Conservation (phyloP, 2,888 invertebrate species). For the Cinara cedri region DNA sequence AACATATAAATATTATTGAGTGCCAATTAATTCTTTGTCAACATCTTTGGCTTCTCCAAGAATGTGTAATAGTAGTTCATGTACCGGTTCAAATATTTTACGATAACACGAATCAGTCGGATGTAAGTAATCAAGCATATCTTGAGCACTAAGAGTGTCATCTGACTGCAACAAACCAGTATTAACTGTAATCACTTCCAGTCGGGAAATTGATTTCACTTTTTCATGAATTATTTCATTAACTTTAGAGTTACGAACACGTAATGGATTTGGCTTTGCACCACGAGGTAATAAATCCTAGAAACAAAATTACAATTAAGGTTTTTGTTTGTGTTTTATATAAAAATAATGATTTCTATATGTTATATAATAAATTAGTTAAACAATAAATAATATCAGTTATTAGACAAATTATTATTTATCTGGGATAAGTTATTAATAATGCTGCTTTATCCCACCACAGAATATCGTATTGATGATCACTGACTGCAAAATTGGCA, state of each 20-base stretch:
- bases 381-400: too few species aligned
- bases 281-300: conserved; percentile 89
- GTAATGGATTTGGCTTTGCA: conserved; percentile 79
- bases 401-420: too few species aligned
- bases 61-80: conserved; percentile 79
- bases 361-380: too few species aligned
- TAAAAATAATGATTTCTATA: too few species aligned
- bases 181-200: conserved; percentile 65
- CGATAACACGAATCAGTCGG: conserved; percentile 84
- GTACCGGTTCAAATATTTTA: conserved; percentile 84
- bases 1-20: conserved; percentile 66
- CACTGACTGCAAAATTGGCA: too few species aligned
- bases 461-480: too few species aligned
- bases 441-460: too few species aligned
- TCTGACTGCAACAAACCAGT: conserved; percentile 67
- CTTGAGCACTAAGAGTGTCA: conserved; percentile 84
- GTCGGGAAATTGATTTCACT: conserved; percentile 69
- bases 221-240: conserved; percentile 76
- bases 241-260: conserved; percentile 77
- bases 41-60: conserved; percentile 74
- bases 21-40: conserved; percentile 76
- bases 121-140: conserved; percentile 91
- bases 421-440: too few species aligned
- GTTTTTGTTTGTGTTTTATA: too few species aligned
- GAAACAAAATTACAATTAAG: conserved; percentile 60